Evolutionary conservation across 64 coral and sea anemone genomes (phyloP).

Genomic region (Montipora efflorescens): DNA sequence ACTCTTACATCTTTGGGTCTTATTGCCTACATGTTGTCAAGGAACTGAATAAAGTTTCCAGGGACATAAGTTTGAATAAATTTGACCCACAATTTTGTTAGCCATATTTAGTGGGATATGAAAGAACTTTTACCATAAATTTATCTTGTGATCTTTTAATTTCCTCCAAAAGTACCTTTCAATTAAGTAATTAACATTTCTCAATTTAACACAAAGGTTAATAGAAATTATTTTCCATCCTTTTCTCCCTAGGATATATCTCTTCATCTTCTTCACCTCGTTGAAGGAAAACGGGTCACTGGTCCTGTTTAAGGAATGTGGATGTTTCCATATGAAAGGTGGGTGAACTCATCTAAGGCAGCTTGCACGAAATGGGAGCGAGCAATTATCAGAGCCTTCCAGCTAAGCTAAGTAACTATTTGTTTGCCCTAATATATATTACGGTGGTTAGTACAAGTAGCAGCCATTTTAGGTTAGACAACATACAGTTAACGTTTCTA

Average conservation of each 20-base stretch:
- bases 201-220: conserved; percentile 28
- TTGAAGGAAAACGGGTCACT: conserved; percentile 15
- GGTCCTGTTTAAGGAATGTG: conserved; percentile 32
- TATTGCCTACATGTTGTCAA: conserved; percentile 20
- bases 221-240: conserved; percentile 5
- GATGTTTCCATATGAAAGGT: conserved; percentile 40
- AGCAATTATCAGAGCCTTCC: conserved; percentile 21
- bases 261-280: conserved; percentile 28
- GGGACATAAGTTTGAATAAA: conserved; percentile 9
- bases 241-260: conserved; percentile 41
- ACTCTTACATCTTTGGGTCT: conserved; percentile 23
- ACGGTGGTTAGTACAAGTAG: conserved; percentile 5
- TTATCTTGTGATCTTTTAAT: conserved; percentile 7
- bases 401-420: neutral
- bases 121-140: conserved; percentile 9
- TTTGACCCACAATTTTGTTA: neutral
- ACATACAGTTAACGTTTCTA: conserved; percentile 3
- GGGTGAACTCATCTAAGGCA: conserved; percentile 37
- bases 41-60: conserved; percentile 2
- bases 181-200: conserved; percentile 8
- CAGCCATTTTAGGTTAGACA: conserved; percentile 15
- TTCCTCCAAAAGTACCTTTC: conserved; percentile 17
- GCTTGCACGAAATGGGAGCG: neutral
- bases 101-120: conserved; percentile 25
- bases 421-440: neutral